Percentiles rank a stretch among this genome's conserved stretches.
These are phyloP conservation scores for Tortricodes alternella DNA, from an alignment of 2,888 invertebrate genomes.

Conservation along the genomic window DNA sequence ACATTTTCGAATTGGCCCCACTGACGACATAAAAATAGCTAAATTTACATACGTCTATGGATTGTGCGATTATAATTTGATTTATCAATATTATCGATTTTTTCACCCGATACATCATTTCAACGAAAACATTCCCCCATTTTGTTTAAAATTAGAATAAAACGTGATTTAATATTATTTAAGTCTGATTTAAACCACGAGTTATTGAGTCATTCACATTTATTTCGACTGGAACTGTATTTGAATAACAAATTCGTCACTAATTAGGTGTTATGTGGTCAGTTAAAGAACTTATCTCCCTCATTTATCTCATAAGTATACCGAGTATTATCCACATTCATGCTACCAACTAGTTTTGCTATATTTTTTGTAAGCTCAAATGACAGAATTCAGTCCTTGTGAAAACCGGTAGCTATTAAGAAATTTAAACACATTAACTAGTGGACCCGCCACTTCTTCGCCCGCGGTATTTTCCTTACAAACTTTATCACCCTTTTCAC, in stretches of 20 bases:
- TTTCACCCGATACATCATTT: slow-evolving; percentile 17
- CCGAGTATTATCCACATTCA: slow-evolving; percentile 39
- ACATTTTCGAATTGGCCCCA: no score
- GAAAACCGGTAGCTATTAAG: slow-evolving; percentile 26
- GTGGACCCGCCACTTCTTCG: no score
- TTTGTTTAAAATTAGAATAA: slow-evolving; percentile 25
- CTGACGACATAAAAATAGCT: no score
- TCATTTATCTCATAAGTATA: slow-evolving; percentile 52
- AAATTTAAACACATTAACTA: slow-evolving; percentile 7
- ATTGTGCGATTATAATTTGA: not conserved
- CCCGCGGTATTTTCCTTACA: no score
- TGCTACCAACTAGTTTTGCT: slow-evolving; percentile 23
- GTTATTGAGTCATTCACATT: slow-evolving; percentile 50
- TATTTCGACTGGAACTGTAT: slow-evolving; percentile 35
- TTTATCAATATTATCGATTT: not conserved
- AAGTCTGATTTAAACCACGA: slow-evolving; percentile 25
- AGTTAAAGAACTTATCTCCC: slow-evolving; percentile 52
- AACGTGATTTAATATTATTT: slow-evolving; percentile 17
- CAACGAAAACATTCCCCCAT: slow-evolving; percentile 3
- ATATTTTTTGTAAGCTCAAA: slow-evolving; percentile 8
- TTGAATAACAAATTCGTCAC: slow-evolving; percentile 56
- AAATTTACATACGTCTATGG: no score
- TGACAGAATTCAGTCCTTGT: not conserved
- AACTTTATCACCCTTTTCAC: no score
- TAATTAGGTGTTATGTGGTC: slow-evolving; percentile 66